Evolutionary conservation across 2,113 vertebrate species (phyloP).

Genomic region (Chauna torquata): DNA sequence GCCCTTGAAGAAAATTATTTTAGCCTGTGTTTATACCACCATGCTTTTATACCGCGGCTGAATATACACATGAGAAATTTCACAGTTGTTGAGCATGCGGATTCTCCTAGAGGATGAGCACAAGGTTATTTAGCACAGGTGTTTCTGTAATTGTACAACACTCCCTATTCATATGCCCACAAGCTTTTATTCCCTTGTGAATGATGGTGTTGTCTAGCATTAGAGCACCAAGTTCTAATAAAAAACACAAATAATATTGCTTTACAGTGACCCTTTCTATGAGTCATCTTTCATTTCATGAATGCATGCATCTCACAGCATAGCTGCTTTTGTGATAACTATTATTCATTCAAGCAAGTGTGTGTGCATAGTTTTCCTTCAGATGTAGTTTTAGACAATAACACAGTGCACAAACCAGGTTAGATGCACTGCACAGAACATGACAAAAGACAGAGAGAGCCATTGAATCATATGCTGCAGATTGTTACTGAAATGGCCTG

Average conservation of each 20-base stretch:
- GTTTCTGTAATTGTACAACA: conserved; percentile 48
- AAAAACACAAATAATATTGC: conserved; percentile 9
- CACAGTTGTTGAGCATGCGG: conserved; percentile 20
- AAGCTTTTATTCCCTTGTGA: conserved; percentile 44
- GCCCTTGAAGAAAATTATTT: conserved; percentile 11
- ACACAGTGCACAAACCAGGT: neutral
- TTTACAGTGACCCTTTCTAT: conserved; percentile 23
- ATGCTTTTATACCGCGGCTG: conserved; percentile 1
- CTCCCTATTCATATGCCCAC: conserved; percentile 16
- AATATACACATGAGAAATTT: conserved; percentile 21
- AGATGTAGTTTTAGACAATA: neutral
- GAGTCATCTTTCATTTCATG: neutral
- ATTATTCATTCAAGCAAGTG: neutral
- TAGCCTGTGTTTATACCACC: neutral
- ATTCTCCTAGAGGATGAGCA: conserved; percentile 38
- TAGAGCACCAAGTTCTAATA: conserved; percentile 18
- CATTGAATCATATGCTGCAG: neutral
- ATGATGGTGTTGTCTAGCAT: neutral
- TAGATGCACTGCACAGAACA: neutral
- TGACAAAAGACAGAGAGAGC: accelerated
- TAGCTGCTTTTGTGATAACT: neutral
- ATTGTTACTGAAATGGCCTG: neutral
- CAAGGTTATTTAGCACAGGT: conserved; percentile 58
- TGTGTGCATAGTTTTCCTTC: neutral
- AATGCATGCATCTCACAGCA: neutral